Evolutionary conservation across 2,888 invertebrate genomes (phyloP), one percentile per base, ranked within the genome.

Genomic region (Pollenia amentaria): DNA sequence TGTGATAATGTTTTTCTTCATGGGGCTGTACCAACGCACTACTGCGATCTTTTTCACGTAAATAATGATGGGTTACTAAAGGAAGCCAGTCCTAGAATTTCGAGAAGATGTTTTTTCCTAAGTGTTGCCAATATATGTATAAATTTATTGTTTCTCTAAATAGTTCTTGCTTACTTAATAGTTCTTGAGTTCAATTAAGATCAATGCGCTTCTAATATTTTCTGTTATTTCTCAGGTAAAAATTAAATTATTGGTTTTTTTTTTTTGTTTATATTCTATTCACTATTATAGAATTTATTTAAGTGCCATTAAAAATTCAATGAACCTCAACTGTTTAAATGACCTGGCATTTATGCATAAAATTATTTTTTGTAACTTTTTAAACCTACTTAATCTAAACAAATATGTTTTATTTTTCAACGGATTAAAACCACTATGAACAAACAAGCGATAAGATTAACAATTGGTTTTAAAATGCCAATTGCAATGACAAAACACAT

Each of bases 381-480:
- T 46, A 64, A 64, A 44, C 21, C 53, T 42, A 42, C 9, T 21
- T 16, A 53, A 44, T 65, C 65, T 55, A 65, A 65, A 46, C 12
- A 46, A 65, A 55, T 65, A 53, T 38, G 29, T 44, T 55, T 18
- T 46, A 44, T 65, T 55, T 44, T 29, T n/a, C 14, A 67, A 29
- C 9, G 16, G 44, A 51, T 53, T 29, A 55, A 65, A 65, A 46
- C 55, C 38, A 16, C 53, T 11, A 55, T 14, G 38, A 3, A 73
- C n/a, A 62, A 62, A 73, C n/a, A 60, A n/a, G 29, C 38, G 65
- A 65, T 67, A 67, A 65, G 55, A 65, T 38, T 64, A 77, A 77
- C 51, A 77, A 77, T 46, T 60, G 53, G 42, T n/a, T 53, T 64
- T 65, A 29, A 64, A 44, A 42, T 44, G 29, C n/a, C 62, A 75